These are phyloP conservation scores for Valencia hispanica DNA, from an alignment of 2,797 vertebrate genomes.

Conservation along the genomic window DNA sequence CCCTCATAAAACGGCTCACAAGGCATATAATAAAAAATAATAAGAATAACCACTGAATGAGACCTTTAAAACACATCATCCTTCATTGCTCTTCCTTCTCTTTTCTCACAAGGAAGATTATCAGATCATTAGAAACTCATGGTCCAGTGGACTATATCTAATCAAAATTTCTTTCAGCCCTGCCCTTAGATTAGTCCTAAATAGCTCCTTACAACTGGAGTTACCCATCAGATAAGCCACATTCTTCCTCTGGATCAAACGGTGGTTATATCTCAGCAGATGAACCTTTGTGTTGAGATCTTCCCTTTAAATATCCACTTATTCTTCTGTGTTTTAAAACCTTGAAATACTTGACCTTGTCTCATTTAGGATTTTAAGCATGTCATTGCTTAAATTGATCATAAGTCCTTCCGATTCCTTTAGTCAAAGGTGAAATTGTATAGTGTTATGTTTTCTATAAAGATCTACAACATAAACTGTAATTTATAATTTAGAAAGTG, in stretches of 20 bases:
- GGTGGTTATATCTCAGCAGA: slow-evolving; percentile 8
- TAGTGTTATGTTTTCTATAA: not conserved
- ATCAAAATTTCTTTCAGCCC: slow-evolving; percentile 38
- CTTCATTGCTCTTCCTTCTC: not conserved
- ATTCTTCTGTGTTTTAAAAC: not conserved
- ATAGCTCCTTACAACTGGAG: slow-evolving; percentile 17
- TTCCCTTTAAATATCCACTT: not conserved
- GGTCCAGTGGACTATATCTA: slow-evolving; percentile 22
- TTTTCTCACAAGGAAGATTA: slow-evolving; percentile 14
- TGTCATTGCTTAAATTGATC: not conserved
- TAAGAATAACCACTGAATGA: too few species aligned
- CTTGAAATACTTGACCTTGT: not conserved
- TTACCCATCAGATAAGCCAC: slow-evolving; percentile 18
- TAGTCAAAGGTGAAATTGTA: not conserved
- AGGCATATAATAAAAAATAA: too few species aligned
- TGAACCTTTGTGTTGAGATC: not conserved
- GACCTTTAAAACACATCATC: not conserved
- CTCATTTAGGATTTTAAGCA: not conserved
- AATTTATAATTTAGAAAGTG: not conserved
- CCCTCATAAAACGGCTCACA: too few species aligned
- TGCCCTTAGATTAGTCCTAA: slow-evolving; percentile 38
- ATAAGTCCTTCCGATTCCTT: too few species aligned
- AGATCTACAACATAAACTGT: not conserved
- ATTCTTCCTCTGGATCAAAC: slow-evolving; percentile 25
- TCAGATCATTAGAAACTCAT: slow-evolving; percentile 58